These are phyloP conservation scores for Phrynocephalus forsythii DNA, from an alignment of 2,797 vertebrate species.

Conservation along the genomic window DNA sequence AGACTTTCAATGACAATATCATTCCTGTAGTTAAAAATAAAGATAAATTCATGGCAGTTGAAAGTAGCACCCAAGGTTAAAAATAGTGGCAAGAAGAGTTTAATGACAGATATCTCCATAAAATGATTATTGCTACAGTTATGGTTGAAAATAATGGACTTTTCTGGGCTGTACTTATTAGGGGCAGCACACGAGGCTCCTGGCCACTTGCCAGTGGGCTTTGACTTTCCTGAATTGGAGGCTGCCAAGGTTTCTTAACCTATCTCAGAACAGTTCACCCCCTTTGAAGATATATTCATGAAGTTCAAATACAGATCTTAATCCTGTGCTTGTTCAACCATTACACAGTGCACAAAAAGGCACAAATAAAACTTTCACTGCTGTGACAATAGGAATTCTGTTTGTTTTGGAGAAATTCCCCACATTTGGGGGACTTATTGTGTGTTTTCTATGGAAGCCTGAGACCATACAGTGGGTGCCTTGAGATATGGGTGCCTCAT, in stretches of 20 bases:
- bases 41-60: neutral
- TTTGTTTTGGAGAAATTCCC: too few relatives aligned
- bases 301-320: neutral
- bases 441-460: neutral
- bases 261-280: neutral
- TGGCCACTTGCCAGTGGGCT: neutral
- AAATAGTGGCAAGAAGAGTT: neutral
- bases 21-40: constrained; percentile 15
- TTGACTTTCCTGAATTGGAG: neutral
- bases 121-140: neutral
- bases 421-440: too few relatives aligned
- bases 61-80: neutral
- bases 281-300: neutral
- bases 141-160: neutral
- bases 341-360: too few relatives aligned
- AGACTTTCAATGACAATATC: neutral
- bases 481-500: too few relatives aligned
- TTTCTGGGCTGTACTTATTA: neutral
- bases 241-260: neutral
- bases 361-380: too few relatives aligned
- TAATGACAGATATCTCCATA: neutral
- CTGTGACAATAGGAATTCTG: too few relatives aligned
- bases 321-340: too few relatives aligned
- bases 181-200: neutral
- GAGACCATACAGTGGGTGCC: neutral